Conservation (phyloP, 1,140 invertebrate species). For the Gryllus bimaculatus region DNA sequence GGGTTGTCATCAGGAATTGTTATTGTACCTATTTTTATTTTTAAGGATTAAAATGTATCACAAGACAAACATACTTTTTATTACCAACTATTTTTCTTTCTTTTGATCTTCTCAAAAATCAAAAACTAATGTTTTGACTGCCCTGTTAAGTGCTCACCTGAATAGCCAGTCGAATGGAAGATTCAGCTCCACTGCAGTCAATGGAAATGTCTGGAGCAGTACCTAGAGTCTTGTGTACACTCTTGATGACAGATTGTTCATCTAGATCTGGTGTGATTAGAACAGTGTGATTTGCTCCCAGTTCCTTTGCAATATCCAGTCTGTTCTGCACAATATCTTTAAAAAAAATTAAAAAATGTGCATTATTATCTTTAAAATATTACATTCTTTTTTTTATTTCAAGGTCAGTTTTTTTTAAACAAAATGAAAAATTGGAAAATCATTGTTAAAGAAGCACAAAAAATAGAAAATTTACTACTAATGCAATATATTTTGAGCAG, state of each 20-base stretch:
- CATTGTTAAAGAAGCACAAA: too few species aligned
- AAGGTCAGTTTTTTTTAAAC: not conserved
- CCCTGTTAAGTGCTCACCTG: slow-evolving; percentile 42
- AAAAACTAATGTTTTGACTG: too few species aligned
- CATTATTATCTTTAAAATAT: not conserved
- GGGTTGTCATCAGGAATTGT: too few species aligned
- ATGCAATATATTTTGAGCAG: too few species aligned
- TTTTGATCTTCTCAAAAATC: too few species aligned
- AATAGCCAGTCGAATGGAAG: slow-evolving; percentile 66
- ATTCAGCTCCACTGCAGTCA: slow-evolving; percentile 79
- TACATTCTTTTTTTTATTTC: not conserved
- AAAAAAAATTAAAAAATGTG: slow-evolving; percentile 9
- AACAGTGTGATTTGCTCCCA: slow-evolving; percentile 71
- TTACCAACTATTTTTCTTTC: too few species aligned
- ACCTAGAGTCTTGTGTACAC: slow-evolving; percentile 54
- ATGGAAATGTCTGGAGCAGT: slow-evolving; percentile 65
- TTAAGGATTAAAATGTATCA: too few species aligned
- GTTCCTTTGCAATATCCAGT: slow-evolving; percentile 65
- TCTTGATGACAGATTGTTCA: slow-evolving; percentile 49
- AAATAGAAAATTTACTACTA: too few species aligned
- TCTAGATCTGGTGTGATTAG: slow-evolving; percentile 46
- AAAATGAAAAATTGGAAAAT: too few species aligned
- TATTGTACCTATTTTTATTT: too few species aligned
- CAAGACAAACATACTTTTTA: too few species aligned
- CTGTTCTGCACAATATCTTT: slow-evolving; percentile 67